phyloP scores from a whole-genome alignment of 2,113 vertebrate species.

The pig (Sus scrofa) region T2T-Sscrofa CM000812.6:31444501-31445000 shows the following conservation, averaged over 20 bases:
- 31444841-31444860: neutral
- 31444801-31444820: conserved; percentile 67
- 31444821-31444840: conserved; percentile 71
- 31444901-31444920: neutral
- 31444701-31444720: neutral
- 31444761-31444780: conserved; percentile 43
- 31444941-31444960: neutral
- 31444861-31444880: conserved; percentile 23
- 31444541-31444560: neutral
- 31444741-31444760: neutral
- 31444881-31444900: conserved; percentile 45
- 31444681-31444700: neutral
- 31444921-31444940: neutral
- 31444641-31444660: neutral
- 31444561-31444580: neutral
- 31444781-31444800: conserved; percentile 67
- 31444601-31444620: conserved; percentile 36
- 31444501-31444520: neutral
- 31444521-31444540: neutral
- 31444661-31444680: neutral
- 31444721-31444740: conserved; percentile 31
- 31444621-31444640: conserved; percentile 25
- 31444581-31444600: neutral
- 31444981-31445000: neutral
- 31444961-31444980: neutral